Conservation (phyloP, 2,113 vertebrate genomes). For the Catagonus wagneri region DNA sequence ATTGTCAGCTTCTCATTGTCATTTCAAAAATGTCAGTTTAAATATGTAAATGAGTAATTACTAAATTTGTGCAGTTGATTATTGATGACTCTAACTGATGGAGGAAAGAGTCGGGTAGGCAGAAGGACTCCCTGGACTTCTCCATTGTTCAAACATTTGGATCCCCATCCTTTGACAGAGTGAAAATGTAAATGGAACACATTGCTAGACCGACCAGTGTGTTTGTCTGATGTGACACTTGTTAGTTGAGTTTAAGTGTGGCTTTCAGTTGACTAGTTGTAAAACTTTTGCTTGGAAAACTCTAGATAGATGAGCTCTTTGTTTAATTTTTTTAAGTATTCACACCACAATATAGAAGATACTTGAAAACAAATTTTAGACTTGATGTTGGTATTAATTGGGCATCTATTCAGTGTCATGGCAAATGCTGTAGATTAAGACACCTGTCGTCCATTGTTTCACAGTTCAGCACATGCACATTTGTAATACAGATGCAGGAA, state of each 20-base stretch:
- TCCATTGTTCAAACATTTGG: conserved; percentile 45
- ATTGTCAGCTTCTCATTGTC: conserved; percentile 75
- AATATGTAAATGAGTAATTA: conserved; percentile 71
- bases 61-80: conserved; percentile 36
- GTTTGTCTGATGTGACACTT: conserved; percentile 20
- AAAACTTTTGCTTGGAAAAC: conserved; percentile 47
- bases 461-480: background rate
- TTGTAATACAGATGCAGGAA: background rate
- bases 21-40: conserved; percentile 75
- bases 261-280: conserved; percentile 1
- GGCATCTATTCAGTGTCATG: background rate
- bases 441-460: background rate
- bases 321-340: conserved; percentile 35
- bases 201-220: conserved; percentile 2
- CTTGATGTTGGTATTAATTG: conserved; percentile 21
- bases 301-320: background rate
- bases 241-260: conserved; percentile 41
- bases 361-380: conserved; percentile 22
- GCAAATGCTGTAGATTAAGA: background rate
- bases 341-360: conserved; percentile 44
- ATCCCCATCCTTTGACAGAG: background rate
- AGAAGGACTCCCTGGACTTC: background rate
- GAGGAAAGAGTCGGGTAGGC: background rate
- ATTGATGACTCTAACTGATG: conserved; percentile 19
- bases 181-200: conserved; percentile 36